These are phyloP conservation scores for Diachrysia chrysitis DNA, from an alignment of 2,888 invertebrate species.

Conservation along the genomic window DNA sequence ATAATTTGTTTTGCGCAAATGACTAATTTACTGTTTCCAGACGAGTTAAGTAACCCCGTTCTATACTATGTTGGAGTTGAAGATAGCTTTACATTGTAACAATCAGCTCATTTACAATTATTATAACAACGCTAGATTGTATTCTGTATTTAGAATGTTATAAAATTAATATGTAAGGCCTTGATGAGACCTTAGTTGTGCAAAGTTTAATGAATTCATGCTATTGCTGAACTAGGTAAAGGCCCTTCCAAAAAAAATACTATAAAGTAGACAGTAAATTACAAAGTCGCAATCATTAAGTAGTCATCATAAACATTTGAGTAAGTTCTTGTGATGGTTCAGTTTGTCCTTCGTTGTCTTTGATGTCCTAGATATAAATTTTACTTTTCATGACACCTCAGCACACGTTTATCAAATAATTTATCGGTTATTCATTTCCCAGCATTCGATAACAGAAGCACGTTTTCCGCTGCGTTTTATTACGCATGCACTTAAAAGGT, in stretches of 20 bases:
- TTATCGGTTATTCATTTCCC: slow-evolving; percentile 30
- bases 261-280: too few relatives aligned
- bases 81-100: slow-evolving; percentile 3
- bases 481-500: background rate
- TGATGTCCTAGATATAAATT: slow-evolving; percentile 8
- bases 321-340: background rate
- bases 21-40: background rate
- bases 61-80: background rate
- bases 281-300: background rate
- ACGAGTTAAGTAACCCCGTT: background rate
- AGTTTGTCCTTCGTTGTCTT: background rate
- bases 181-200: slow-evolving; percentile 4
- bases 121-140: background rate
- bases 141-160: background rate
- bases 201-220: background rate
- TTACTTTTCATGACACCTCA: slow-evolving; percentile 20
- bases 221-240: background rate
- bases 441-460: slow-evolving; percentile 26
- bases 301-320: background rate
- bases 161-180: background rate
- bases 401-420: slow-evolving; percentile 5
- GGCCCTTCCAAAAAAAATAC: background rate
- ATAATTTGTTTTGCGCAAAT: background rate
- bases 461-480: slow-evolving; percentile 6
- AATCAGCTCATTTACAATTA: slow-evolving; percentile 3